Conservation (phyloP, 2,888 invertebrate genomes). For the Netelia virgata region DNA sequence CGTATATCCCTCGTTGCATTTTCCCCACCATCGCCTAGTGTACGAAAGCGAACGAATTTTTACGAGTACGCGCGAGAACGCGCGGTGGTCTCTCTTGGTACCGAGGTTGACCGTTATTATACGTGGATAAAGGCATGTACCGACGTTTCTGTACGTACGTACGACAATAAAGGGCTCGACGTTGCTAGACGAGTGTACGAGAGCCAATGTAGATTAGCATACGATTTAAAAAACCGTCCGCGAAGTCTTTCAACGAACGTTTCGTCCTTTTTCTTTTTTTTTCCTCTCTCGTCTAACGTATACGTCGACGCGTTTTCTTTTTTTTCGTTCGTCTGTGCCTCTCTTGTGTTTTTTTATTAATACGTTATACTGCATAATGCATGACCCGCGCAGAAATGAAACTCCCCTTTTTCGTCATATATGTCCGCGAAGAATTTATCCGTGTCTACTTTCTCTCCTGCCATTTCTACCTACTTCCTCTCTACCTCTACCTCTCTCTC, state of each 20-base stretch:
- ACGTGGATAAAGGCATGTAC: neutral
- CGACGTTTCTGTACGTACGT: neutral
- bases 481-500: neutral
- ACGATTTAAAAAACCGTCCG: slow-evolving; percentile 56
- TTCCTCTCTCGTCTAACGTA: neutral
- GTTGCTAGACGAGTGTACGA: slow-evolving; percentile 32
- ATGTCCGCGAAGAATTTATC: slow-evolving; percentile 36
- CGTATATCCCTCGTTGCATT: slow-evolving; percentile 22
- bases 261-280: neutral
- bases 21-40: slow-evolving; percentile 28
- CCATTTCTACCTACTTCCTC: slow-evolving; percentile 4
- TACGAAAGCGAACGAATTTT: neutral
- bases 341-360: slow-evolving; percentile 31
- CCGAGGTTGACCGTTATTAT: neutral
- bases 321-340: neutral
- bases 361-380: slow-evolving; percentile 53
- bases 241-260: slow-evolving; percentile 32
- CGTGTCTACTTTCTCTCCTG: slow-evolving; percentile 6
- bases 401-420: slow-evolving; percentile 33
- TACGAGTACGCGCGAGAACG: neutral
- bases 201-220: slow-evolving; percentile 48
- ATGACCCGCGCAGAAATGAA: slow-evolving; percentile 46
- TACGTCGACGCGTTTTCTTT: neutral
- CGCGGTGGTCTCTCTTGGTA: too few relatives aligned
- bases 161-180: slow-evolving; percentile 41